These are phyloP conservation scores for Drosophila nigromelanica DNA, from an alignment of 1,140 invertebrate species.

Conservation along the genomic window DNA sequence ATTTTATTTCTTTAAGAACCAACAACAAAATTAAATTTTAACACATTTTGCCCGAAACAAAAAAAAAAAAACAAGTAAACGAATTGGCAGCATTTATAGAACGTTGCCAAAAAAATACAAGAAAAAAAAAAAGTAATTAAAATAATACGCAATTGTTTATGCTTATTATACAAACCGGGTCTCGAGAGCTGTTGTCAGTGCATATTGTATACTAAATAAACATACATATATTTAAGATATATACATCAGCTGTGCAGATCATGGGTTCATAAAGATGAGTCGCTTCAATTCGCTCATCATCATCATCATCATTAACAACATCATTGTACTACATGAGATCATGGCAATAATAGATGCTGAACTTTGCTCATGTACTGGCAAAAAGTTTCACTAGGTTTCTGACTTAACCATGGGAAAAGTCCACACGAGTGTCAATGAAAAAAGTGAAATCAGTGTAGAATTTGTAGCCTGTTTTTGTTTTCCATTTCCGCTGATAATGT, in stretches of 20 bases:
- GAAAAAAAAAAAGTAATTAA: conserved; percentile 55
- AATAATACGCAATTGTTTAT: conserved; percentile 77
- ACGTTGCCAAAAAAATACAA: conserved; percentile 41
- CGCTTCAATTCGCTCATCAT: conserved; percentile 19
- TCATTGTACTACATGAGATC: conserved; percentile 57
- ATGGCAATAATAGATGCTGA: conserved; percentile 48
- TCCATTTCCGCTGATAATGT: conserved; percentile 14
- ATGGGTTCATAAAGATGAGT: conserved; percentile 36
- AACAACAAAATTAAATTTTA: conserved; percentile 54
- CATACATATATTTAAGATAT: conserved; percentile 6
- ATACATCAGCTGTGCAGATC: conserved; percentile 10
- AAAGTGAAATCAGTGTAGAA: conserved; percentile 42
- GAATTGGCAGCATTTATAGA: conserved; percentile 32
- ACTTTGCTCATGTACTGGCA: conserved; percentile 19
- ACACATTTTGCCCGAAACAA: conserved; percentile 60
- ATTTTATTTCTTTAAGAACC: conserved; percentile 28
- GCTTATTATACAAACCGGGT: conserved; percentile 26
- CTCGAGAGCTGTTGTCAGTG: neutral
- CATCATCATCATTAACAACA: conserved; percentile 6
- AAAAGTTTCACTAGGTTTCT: conserved; percentile 33
- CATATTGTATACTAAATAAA: neutral
- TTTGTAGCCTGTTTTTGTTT: conserved; percentile 7
- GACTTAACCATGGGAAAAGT: conserved; percentile 37
- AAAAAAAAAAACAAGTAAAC: conserved; percentile 30
- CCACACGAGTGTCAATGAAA: neutral